phyloP scores from a whole-genome alignment of 2,888 invertebrate species.

The Microplitis manilae region DNA sequence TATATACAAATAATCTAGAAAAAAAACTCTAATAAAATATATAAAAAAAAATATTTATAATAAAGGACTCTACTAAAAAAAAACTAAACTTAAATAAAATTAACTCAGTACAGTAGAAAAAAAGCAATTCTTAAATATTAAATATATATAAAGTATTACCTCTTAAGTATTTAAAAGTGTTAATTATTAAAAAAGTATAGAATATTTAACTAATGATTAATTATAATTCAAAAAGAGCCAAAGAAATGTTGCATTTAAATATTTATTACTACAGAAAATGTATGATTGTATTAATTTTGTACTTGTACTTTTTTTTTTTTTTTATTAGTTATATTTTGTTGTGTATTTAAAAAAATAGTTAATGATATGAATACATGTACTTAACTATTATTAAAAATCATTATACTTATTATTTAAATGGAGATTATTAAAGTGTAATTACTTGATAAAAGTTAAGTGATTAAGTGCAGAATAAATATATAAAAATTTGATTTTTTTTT shows the following conservation, averaged over 20 bases:
- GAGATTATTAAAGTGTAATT: too few species aligned
- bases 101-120: not conserved
- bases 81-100: too few species aligned
- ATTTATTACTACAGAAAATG: not conserved
- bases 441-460: too few species aligned
- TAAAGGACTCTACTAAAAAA: not conserved
- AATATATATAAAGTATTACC: not conserved
- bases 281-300: not conserved
- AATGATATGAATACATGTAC: not conserved
- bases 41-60: not conserved
- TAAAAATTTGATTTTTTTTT: not conserved
- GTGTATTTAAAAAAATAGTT: not conserved
- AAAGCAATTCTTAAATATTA: not conserved
- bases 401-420: not conserved
- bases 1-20: slow-evolving; percentile 3
- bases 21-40: not conserved
- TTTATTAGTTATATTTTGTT: too few species aligned
- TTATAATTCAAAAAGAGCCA: not conserved
- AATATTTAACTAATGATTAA: not conserved
- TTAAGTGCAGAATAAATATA: too few species aligned
- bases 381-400: not conserved
- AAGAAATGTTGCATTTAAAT: not conserved
- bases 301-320: not conserved
- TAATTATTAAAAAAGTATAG: not conserved
- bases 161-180: not conserved